phyloP scores from a whole-genome alignment of 2,113 vertebrate genomes.

The Microcebus tavaratra region DNA sequence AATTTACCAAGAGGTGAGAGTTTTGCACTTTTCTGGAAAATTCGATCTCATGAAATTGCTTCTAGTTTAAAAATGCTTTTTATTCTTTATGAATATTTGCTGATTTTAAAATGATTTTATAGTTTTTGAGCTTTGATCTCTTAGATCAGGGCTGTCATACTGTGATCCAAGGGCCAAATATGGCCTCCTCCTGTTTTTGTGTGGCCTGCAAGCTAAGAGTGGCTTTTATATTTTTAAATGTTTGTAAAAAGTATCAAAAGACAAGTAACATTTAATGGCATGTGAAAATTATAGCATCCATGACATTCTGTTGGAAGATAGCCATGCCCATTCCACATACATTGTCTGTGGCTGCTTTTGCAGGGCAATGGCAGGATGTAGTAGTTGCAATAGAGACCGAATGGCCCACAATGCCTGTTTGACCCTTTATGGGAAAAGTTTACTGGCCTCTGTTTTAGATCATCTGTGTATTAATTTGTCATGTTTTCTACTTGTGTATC shows the following conservation, averaged over 20 bases:
- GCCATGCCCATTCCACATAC: accelerated
- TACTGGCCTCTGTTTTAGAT: neutral
- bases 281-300: neutral
- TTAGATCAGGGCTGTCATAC: neutral
- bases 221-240: neutral
- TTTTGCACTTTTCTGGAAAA: conserved; percentile 12
- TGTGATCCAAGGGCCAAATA: neutral
- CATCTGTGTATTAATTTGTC: neutral
- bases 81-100: conserved; percentile 10
- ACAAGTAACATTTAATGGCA: neutral
- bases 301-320: neutral
- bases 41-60: neutral
- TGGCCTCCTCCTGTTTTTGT: neutral
- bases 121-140: conserved; percentile 23
- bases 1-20: neutral
- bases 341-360: neutral
- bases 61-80: neutral
- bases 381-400: neutral
- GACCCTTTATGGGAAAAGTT: neutral
- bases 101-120: neutral
- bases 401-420: neutral
- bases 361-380: neutral
- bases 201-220: neutral
- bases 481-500: neutral
- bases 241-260: neutral